Evolutionary conservation across 2,888 invertebrate genomes (phyloP).

Genomic region (Noctua janthina): DNA sequence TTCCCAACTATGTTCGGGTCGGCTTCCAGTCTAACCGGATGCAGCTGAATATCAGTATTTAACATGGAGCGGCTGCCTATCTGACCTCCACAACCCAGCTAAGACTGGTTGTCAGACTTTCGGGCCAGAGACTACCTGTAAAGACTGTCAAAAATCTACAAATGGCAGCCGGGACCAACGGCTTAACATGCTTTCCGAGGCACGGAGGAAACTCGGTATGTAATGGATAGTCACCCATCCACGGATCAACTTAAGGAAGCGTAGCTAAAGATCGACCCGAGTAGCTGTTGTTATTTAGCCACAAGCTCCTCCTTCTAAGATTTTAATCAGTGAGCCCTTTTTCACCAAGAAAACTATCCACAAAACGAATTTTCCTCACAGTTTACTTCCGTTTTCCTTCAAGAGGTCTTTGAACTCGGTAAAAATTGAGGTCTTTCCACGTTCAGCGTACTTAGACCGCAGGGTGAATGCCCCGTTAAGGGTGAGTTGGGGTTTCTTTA

Average conservation of each 20-base stretch:
- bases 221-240: background rate
- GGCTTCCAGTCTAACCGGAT: background rate
- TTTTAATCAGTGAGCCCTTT: background rate
- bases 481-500: conserved; percentile 34
- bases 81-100: background rate
- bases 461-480: conserved; percentile 43
- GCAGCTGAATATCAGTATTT: too few species aligned
- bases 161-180: too few species aligned
- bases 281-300: background rate
- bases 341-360: background rate
- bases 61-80: background rate
- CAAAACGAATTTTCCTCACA: background rate
- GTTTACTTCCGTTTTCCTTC: conserved; percentile 15
- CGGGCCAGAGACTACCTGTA: background rate
- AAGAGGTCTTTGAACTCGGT: conserved; percentile 16
- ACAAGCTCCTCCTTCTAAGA: background rate
- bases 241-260: background rate
- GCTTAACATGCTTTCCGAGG: background rate
- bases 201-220: background rate
- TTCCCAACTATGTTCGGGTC: background rate
- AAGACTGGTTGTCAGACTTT: background rate
- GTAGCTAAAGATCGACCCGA: background rate
- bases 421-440: conserved; percentile 34
- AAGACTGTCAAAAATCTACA: background rate
- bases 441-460: conserved; percentile 29